phyloP scores from a whole-genome alignment of 2,888 invertebrate genomes.

The Dexiosoma caninum region DNA sequence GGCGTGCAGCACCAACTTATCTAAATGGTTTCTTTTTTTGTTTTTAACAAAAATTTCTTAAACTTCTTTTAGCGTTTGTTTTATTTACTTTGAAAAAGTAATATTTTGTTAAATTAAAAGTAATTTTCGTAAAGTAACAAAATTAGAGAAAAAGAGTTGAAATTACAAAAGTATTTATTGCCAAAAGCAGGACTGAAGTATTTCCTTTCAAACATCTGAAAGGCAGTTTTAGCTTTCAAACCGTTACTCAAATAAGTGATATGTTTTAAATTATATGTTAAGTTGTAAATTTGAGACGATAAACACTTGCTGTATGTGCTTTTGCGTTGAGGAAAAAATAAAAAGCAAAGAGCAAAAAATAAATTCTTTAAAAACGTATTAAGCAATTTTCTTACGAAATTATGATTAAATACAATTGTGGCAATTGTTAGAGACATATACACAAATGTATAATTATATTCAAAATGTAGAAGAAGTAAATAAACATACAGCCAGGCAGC shows the following conservation, averaged over 20 bases:
- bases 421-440: slow-evolving; percentile 47
- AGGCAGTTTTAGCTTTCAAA: background rate
- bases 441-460: slow-evolving; percentile 30
- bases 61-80: slow-evolving; percentile 25
- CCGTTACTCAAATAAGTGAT: slow-evolving; percentile 49
- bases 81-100: background rate
- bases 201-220: background rate
- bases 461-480: background rate
- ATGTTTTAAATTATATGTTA: slow-evolving; percentile 61
- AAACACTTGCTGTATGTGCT: slow-evolving; percentile 47
- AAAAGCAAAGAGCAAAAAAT: background rate
- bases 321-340: background rate
- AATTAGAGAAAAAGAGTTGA: slow-evolving; percentile 45
- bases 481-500: background rate
- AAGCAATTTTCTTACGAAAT: slow-evolving; percentile 59
- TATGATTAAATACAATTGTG: slow-evolving; percentile 39
- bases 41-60: background rate
- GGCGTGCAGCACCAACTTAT: slow-evolving; percentile 71
- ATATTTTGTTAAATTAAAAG: slow-evolving; percentile 59
- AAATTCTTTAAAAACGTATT: slow-evolving; percentile 40
- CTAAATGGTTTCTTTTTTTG: slow-evolving; percentile 73
- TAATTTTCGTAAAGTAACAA: slow-evolving; percentile 50
- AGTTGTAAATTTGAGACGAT: slow-evolving; percentile 59
- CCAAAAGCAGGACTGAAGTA: background rate
- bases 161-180: slow-evolving; percentile 8